Percentiles rank a stretch among this genome's conserved stretches.
Conservation (phyloP, 92 coral and sea anemone species). For the Umimayanthus kanabou region DNA sequence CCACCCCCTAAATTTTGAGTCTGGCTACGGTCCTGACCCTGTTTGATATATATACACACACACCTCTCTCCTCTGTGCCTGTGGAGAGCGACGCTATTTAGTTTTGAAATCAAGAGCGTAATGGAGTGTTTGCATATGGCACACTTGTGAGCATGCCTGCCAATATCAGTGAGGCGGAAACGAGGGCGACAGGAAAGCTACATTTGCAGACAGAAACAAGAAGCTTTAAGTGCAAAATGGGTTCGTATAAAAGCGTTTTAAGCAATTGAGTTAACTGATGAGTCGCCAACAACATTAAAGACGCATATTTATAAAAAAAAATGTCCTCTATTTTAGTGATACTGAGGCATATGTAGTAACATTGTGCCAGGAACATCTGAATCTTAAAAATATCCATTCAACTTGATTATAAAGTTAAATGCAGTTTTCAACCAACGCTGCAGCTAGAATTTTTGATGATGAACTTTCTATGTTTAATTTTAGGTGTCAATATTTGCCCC, state of each 20-base stretch:
- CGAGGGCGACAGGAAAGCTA: neutral
- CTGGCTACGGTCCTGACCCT: no score
- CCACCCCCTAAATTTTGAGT: no score
- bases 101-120: neutral
- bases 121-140: no score
- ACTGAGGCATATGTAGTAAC: no score
- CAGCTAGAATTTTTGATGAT: no score
- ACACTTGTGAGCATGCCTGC: neutral
- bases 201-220: neutral
- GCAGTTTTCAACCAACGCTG: neutral
- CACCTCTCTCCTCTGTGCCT: no score
- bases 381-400: no score
- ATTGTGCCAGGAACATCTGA: no score
- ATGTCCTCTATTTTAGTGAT: no score
- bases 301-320: no score
- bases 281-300: neutral
- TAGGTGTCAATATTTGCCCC: constrained; percentile 36
- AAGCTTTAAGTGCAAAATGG: neutral
- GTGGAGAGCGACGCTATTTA: neutral
- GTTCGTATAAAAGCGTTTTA: neutral
- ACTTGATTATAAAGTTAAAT: neutral
- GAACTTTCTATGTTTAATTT: neutral
- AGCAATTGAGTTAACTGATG: neutral
- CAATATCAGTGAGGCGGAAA: neutral
- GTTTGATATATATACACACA: no score